A percentile compares a stretch with the other conserved stretches of the same genome.
Evolutionary conservation across 1,140 invertebrate species (phyloP).

Genomic region (Xylocopa sonorina): DNA sequence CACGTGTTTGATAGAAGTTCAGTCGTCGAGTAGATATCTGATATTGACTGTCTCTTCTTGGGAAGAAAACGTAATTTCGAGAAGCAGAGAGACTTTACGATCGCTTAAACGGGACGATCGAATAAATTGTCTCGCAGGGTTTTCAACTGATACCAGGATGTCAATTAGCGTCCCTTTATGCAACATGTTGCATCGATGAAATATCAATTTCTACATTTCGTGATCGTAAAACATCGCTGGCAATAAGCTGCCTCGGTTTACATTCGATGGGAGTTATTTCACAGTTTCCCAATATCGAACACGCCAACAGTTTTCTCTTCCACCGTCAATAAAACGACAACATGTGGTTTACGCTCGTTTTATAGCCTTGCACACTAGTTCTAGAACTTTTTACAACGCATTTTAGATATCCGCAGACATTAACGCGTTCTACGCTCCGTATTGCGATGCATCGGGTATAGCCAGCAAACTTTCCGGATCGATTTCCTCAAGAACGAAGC

Average conservation of each 20-base stretch:
- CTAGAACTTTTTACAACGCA: constrained; percentile 13
- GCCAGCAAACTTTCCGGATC: background rate
- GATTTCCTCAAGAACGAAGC: constrained; percentile 6
- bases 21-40: too few species aligned
- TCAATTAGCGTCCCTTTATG: background rate
- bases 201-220: constrained; percentile 20
- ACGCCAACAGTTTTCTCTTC: background rate
- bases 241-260: background rate
- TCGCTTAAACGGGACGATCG: background rate
- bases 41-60: background rate
- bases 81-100: background rate
- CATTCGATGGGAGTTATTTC: constrained; percentile 20
- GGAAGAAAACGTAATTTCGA: background rate
- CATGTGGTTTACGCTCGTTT: constrained; percentile 25
- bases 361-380: background rate
- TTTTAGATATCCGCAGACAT: background rate
- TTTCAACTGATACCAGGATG: background rate
- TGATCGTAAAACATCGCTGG: constrained; percentile 2
- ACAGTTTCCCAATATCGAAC: constrained; percentile 8
- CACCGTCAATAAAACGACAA: constrained; percentile 11
- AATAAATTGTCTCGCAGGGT: background rate
- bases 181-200: background rate
- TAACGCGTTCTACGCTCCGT: background rate
- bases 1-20: background rate
- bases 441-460: background rate